phyloP scores from a whole-genome alignment of 2,888 invertebrate species.

The Eupithecia centaureata region DNA sequence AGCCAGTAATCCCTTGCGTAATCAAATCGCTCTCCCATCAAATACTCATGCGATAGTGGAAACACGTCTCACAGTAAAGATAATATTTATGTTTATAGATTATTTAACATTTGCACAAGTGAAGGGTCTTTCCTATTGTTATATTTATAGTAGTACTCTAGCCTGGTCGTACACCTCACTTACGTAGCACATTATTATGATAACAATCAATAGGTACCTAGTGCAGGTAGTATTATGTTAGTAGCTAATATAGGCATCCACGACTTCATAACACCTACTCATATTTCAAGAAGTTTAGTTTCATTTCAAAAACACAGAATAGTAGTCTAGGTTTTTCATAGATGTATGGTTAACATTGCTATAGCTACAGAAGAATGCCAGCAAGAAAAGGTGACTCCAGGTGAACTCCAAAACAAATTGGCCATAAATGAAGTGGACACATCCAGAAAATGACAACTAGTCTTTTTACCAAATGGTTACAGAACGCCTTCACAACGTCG shows the following conservation, averaged over 20 bases:
- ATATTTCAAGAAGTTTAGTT: background rate
- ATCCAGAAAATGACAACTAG: no score
- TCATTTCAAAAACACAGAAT: background rate
- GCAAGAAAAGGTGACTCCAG: no score
- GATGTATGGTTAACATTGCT: background rate
- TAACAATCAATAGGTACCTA: slow-evolving; percentile 4
- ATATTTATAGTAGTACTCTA: background rate
- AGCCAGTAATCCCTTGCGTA: slow-evolving; percentile 5
- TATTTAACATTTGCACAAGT: background rate
- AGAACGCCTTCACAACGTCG: no score
- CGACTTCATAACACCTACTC: background rate
- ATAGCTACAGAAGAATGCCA: background rate
- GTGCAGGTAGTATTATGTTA: background rate
- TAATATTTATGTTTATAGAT: background rate
- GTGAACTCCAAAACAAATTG: background rate
- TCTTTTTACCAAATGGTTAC: no score
- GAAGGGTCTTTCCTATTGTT: background rate
- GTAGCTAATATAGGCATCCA: background rate
- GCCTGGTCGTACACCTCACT: background rate
- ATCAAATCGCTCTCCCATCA: background rate
- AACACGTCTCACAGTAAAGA: background rate
- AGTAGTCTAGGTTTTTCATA: background rate
- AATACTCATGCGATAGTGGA: background rate
- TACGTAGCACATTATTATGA: background rate
- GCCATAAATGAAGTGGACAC: background rate